Conservation (phyloP, 2,113 vertebrate genomes). For the Brienomyrus longianalis region DNA sequence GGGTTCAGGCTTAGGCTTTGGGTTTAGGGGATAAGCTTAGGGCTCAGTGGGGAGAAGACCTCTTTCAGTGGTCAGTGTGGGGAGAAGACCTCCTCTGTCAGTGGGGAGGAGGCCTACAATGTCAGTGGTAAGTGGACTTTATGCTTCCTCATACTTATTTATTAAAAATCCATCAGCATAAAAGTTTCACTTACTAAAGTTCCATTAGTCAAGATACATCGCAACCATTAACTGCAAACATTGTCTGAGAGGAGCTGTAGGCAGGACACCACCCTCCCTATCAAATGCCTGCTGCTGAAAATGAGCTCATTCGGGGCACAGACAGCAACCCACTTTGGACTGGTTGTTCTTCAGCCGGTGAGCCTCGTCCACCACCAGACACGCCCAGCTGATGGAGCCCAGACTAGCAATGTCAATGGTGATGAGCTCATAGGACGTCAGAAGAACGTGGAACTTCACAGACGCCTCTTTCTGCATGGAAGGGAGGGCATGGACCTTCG, state of each 20-base stretch:
- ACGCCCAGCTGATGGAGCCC: constrained; percentile 95
- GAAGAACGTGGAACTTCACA: constrained; percentile 88
- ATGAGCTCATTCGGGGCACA: neutral
- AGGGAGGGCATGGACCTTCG: neutral
- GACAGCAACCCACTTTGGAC: constrained; percentile 73
- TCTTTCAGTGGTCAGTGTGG: too few relatives aligned
- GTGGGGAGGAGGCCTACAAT: neutral
- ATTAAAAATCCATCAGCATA: neutral
- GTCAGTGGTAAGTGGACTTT: neutral
- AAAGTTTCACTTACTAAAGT: neutral
- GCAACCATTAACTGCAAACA: neutral
- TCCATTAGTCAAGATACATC: neutral
- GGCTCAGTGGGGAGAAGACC: too few relatives aligned
- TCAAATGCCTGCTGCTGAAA: neutral
- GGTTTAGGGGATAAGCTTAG: too few relatives aligned
- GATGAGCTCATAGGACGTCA: constrained; percentile 91
- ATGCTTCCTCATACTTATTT: neutral
- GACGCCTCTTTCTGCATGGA: constrained; percentile 83
- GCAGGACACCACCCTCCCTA: neutral
- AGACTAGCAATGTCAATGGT: constrained; percentile 93
- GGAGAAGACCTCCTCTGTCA: neutral
- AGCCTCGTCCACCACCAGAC: constrained; percentile 92
- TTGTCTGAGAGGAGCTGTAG: neutral
- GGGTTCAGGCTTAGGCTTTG: neutral
- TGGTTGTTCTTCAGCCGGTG: constrained; percentile 97